Evolutionary conservation across 2,888 invertebrate genomes (phyloP), one percentile per base, ranked within the genome.

Genomic region (Lycocerus yunnanus): DNA sequence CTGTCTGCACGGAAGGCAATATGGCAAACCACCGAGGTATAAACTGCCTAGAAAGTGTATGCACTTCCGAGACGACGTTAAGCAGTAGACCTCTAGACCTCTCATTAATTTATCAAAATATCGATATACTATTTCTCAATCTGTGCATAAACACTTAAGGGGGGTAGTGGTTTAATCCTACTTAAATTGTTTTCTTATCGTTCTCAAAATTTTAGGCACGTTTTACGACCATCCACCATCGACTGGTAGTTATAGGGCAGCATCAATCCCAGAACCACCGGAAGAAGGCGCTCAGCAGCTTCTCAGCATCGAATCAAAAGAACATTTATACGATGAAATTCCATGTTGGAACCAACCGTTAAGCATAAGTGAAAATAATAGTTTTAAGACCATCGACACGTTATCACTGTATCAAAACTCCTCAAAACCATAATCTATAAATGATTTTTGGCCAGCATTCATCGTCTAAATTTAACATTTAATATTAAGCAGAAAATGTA

Each of bases 251-350:
- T 86, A 85, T 73, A 80, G 84, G 72, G 84, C 85, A 14, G 84
- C 83, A 5, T 83, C 84, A 5, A 77, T 82, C 18, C 83, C 84
- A 80, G 89, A 84, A 84, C 89, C 85, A 5, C 78, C 82, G 58
- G 82, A 81, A 67, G 66, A 75, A 15, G n/a, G 58, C 8, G 14
- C n/a, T 58, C 69, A 27, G 14, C 66, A 68, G 14, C 18, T 43
- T 15, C 14, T 18, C 8, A 15, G 24, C 13, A 27, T 18, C 15
- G 66, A 58, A 43, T 15, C 21, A 2, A 76, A 76, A 63, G 76
- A 76, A 24, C 92, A 92, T 67, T 85, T 93, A 18, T 93, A 93
- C 81, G 93, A 92, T 75, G 92, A 93, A 86, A 93, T 93, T 75
- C 92, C 92, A 6, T 80, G 80, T 65, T 78, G 78, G 71, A 78